These are phyloP conservation scores for Zaprionus lineosus DNA, from an alignment of 2,888 invertebrate genomes.

Conservation along the genomic window DNA sequence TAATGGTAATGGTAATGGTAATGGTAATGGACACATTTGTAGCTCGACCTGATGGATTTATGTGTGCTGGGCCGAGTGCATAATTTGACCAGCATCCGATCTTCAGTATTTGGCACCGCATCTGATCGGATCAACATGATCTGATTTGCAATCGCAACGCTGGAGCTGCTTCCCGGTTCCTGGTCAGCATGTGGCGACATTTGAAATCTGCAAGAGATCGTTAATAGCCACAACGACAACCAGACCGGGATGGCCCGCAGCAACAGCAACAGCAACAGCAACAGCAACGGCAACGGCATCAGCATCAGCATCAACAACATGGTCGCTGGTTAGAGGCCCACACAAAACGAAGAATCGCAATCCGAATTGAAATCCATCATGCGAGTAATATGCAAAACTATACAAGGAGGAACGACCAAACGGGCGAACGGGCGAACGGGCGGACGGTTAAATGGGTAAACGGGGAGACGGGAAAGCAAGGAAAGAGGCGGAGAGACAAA, in stretches of 20 bases:
- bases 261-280: constrained; percentile 1
- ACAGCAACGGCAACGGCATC: background rate
- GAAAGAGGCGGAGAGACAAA: background rate
- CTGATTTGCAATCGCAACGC: constrained; percentile 5
- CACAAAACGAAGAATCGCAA: constrained; percentile 58
- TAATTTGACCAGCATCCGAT: constrained; percentile 21
- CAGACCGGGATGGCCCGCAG: no score
- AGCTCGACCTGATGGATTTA: constrained; percentile 54
- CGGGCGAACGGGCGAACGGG: no score
- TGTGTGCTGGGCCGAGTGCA: constrained; percentile 26
- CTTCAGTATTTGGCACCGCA: constrained; percentile 23
- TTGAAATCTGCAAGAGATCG: constrained; percentile 30
- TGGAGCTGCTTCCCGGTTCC: constrained; percentile 12
- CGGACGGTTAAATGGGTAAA: constrained; percentile 10
- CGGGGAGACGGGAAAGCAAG: background rate
- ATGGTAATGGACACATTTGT: constrained; percentile 60
- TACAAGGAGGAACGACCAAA: constrained; percentile 15
- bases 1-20: constrained; percentile 34
- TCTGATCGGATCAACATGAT: constrained; percentile 17
- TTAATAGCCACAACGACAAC: constrained; percentile 14
- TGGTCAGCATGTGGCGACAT: constrained; percentile 54
- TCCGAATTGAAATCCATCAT: constrained; percentile 70
- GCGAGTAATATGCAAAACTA: constrained; percentile 71
- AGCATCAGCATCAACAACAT: background rate
- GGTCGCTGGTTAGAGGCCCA: constrained; percentile 50